Conservation (phyloP, 2,113 vertebrate genomes). For the Camelus dromedarius region DNA sequence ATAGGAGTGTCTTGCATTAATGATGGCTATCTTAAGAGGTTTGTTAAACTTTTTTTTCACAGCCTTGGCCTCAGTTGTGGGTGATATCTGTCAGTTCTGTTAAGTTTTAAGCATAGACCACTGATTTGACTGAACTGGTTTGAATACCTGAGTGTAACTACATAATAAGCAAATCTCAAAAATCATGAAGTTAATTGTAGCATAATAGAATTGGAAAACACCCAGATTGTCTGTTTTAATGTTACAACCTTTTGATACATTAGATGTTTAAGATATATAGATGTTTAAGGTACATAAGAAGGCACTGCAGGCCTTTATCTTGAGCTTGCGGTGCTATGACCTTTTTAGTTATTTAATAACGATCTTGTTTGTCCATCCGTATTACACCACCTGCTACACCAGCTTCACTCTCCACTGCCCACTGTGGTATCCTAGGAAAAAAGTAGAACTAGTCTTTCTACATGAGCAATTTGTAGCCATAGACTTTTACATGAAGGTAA, state of each 20-base stretch:
- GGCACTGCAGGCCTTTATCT: background rate
- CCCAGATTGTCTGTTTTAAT: background rate
- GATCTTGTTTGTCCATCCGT: background rate
- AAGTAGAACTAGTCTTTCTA: background rate
- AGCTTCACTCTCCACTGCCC: background rate
- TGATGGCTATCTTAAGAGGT: background rate
- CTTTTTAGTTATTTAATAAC: conserved; percentile 24
- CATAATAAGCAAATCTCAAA: background rate
- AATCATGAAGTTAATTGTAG: background rate
- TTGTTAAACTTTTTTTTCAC: background rate
- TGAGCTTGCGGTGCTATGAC: background rate
- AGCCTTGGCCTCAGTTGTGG: background rate
- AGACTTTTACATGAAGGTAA: background rate
- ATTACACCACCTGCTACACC: background rate
- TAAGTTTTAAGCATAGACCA: background rate
- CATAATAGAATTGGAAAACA: background rate
- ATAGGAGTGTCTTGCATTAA: background rate
- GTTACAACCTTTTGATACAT: background rate
- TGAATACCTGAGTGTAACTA: background rate
- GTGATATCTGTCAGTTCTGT: background rate
- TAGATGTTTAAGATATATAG: background rate
- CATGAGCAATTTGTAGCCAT: background rate
- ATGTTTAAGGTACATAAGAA: background rate
- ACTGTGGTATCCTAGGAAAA: background rate
- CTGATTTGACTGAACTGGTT: background rate